Evolutionary conservation across 1,140 invertebrate species (phyloP), one percentile per base, ranked within the genome.

Genomic region (Drosophila novamexicana): DNA sequence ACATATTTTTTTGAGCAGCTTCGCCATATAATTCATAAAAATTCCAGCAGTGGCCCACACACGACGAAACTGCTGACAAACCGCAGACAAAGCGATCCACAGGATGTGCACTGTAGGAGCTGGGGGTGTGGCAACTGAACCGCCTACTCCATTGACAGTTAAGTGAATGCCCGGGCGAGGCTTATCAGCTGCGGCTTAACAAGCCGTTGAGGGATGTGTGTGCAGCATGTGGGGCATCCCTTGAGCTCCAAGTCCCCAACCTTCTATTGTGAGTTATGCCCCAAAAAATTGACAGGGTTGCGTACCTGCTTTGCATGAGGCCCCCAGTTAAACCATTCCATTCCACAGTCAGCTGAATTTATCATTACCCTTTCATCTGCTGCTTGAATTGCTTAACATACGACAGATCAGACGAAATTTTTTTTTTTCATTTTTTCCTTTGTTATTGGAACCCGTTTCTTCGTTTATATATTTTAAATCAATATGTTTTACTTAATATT

Each of bases 11-110:
- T 79, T 49, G 45, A 54, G 53, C 65, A 58, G 81, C 61, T 54
- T 44, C 78, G 82, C 22, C 81, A 66, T 84, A 84, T 85, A 85
- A 86, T 85, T 86, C 82, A 86, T 86, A 86, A 79, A 85, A 86
- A 86, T 88, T 88, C 79, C 81, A 59, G 36, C 54, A 56, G 61
- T 62, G 56, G 75, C 58, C 77, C 82, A 77, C 83, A 83, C 84
- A 89, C 76, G 67, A 59, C 29, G 62, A 54, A 66, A 62, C 76
- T 56, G 75, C 74, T 79, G 63, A 83, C 77, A 83, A 77, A 74
- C 81, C 81, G 68, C 81, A 84, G 77, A 86, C 81, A 85, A 85
- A 81, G 79, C 82, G 82, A 50, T 63, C 58, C 63, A 68, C 68
- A 85, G 81, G 74, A 85, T 77, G 74, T 59, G 50, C 22, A 29